A percentile compares a stretch with the other conserved stretches of the same genome.
phyloP scores from a whole-genome alignment of 2,888 invertebrate genomes.

The Lithosia quadra region DNA sequence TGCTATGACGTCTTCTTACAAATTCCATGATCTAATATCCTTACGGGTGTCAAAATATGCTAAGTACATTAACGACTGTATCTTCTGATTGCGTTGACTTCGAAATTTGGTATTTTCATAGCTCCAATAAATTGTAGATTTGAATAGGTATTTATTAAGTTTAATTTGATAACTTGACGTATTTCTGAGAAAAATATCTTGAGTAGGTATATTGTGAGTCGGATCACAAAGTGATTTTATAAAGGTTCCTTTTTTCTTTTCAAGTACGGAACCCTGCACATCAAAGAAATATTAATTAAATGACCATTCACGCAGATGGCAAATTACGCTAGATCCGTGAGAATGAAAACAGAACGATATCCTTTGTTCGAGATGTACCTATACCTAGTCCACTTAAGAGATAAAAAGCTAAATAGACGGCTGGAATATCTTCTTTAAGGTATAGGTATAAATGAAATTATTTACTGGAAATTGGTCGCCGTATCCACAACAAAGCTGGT shows the following conservation, averaged over 20 bases:
- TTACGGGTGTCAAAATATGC: too few relatives aligned
- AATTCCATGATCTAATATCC: too few relatives aligned
- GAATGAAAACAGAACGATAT: background rate
- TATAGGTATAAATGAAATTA: too few relatives aligned
- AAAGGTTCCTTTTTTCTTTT: background rate
- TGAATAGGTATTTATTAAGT: too few relatives aligned
- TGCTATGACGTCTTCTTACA: too few relatives aligned
- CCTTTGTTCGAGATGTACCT: background rate
- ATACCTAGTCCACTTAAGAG: background rate
- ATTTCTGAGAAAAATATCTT: background rate
- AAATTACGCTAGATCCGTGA: background rate
- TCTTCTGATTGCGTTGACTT: background rate
- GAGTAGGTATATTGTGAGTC: background rate
- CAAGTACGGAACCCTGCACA: background rate
- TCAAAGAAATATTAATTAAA: background rate
- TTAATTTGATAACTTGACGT: too few relatives aligned
- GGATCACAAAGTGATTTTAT: background rate
- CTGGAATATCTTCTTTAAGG: background rate
- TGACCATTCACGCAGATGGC: background rate
- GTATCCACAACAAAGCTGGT: too few relatives aligned
- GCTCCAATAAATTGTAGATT: too few relatives aligned
- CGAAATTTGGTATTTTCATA: background rate
- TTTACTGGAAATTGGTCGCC: too few relatives aligned
- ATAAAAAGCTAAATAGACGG: background rate
- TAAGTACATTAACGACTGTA: background rate